Conservation (phyloP, 2,888 invertebrate genomes). For the Pteria penguin region DNA sequence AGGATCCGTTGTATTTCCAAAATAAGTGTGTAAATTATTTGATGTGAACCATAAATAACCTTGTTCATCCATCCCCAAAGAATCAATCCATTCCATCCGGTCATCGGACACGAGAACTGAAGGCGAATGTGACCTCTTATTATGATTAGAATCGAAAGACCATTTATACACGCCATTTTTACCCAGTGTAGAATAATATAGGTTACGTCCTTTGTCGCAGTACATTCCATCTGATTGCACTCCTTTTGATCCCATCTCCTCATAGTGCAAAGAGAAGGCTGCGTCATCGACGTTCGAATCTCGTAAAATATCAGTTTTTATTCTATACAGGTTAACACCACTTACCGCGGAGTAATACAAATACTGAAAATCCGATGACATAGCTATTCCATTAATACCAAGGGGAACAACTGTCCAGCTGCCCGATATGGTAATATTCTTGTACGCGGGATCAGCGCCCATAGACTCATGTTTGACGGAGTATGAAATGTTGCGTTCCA, state of each 20-base stretch:
- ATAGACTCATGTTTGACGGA: conserved; percentile 53
- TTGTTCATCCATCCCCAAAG: conserved; percentile 51
- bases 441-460: conserved; percentile 41
- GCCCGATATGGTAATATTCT: conserved; percentile 52
- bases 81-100: conserved; percentile 61
- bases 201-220: conserved; percentile 47
- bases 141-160: conserved; percentile 17
- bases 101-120: conserved; percentile 45
- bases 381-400: conserved; percentile 62
- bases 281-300: conserved; percentile 38
- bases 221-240: conserved; percentile 55
- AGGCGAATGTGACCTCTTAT: conserved; percentile 30
- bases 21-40: conserved; percentile 57
- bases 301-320: conserved; percentile 52
- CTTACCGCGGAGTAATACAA: conserved; percentile 60
- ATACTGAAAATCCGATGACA: conserved; percentile 59
- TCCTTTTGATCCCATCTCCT: conserved; percentile 50
- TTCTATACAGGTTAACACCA: conserved; percentile 52
- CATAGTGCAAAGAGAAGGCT: conserved; percentile 24
- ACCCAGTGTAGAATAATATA: conserved; percentile 53
- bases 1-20: conserved; percentile 44
- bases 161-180: conserved; percentile 54
- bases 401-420: conserved; percentile 41
- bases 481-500: conserved; percentile 44
- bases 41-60: conserved; percentile 63